Percentiles rank a stretch among this genome's conserved stretches.
These are phyloP conservation scores for Muscina levida DNA, from an alignment of 2,888 invertebrate genomes.

Conservation along the genomic window DNA sequence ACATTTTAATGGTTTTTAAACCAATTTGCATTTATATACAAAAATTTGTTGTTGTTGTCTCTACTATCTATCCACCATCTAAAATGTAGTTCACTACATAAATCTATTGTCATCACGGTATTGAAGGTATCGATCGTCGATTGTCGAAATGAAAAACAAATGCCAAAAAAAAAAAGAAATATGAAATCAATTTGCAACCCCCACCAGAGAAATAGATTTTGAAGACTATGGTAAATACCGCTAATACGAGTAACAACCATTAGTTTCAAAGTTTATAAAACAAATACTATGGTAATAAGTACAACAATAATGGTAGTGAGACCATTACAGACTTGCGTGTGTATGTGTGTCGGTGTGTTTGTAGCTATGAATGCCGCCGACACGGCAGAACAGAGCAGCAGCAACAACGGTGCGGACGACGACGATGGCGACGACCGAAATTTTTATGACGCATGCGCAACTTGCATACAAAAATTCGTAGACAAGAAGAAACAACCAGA, in stretches of 20 bases:
- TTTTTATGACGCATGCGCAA: constrained; percentile 67
- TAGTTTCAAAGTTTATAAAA: constrained; percentile 25
- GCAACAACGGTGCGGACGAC: constrained; percentile 39
- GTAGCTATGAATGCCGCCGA: constrained; percentile 34
- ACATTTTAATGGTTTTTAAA: neutral
- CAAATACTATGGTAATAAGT: constrained; percentile 23
- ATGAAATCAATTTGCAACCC: constrained; percentile 46
- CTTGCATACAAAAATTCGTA: constrained; percentile 65
- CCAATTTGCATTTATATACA: constrained; percentile 11
- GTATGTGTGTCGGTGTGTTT: constrained; percentile 11
- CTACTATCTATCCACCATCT: neutral
- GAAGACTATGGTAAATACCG: constrained; percentile 32
- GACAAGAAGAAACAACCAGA: constrained; percentile 58
- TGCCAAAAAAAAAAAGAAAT: constrained; percentile 39
- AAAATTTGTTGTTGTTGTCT: neutral
- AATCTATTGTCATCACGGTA: constrained; percentile 28
- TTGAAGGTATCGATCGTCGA: constrained; percentile 20
- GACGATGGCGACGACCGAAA: constrained; percentile 43
- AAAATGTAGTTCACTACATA: constrained; percentile 51
- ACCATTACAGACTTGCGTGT: neutral
- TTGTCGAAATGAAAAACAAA: constrained; percentile 41
- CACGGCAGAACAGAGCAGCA: constrained; percentile 44
- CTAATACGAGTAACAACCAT: constrained; percentile 40
- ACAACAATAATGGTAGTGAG: neutral
- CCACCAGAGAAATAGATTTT: constrained; percentile 50